Evolutionary conservation across 2,888 invertebrate genomes (phyloP).

Genomic region (Busseola fusca): DNA sequence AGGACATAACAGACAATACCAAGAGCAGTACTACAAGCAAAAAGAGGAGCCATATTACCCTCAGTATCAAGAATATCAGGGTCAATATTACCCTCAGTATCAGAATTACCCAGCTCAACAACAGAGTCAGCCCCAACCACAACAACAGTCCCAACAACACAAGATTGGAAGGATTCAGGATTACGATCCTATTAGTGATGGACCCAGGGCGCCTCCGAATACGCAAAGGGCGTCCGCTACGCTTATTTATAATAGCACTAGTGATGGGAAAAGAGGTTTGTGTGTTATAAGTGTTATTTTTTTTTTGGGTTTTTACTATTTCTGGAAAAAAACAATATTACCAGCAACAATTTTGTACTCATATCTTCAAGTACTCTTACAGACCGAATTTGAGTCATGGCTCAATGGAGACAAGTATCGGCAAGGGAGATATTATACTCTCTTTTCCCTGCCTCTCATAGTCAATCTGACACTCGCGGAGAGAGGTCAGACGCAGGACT

Average conservation of each 20-base stretch:
- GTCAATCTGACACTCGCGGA: not conserved
- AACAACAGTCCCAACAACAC: constrained; percentile 61
- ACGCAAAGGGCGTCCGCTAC: constrained; percentile 94
- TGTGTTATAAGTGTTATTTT: constrained; percentile 2
- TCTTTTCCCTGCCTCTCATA: not conserved
- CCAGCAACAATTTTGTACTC: not conserved
- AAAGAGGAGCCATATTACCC: constrained; percentile 64
- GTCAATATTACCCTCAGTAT: constrained; percentile 36
- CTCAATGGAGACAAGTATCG: not conserved
- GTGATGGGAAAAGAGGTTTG: constrained; percentile 82
- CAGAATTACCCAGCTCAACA: constrained; percentile 70
- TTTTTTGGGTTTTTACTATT: constrained; percentile 8
- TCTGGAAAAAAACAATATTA: not conserved
- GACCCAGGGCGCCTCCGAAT: constrained; percentile 91
- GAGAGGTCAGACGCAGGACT: not conserved
- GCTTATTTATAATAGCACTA: constrained; percentile 93
- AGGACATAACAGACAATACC: constrained; percentile 66
- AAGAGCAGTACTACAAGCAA: constrained; percentile 55
- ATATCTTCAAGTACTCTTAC: no score
- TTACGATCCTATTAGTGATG: constrained; percentile 93
- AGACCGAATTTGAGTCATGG: not conserved
- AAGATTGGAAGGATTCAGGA: constrained; percentile 93
- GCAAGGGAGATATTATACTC: not conserved
- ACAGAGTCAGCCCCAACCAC: constrained; percentile 66
- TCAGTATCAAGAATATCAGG: constrained; percentile 62